Evolutionary conservation across 2,888 invertebrate genomes (phyloP), one percentile per base, ranked within the genome.

Genomic region (Drosophila anomalata): DNA sequence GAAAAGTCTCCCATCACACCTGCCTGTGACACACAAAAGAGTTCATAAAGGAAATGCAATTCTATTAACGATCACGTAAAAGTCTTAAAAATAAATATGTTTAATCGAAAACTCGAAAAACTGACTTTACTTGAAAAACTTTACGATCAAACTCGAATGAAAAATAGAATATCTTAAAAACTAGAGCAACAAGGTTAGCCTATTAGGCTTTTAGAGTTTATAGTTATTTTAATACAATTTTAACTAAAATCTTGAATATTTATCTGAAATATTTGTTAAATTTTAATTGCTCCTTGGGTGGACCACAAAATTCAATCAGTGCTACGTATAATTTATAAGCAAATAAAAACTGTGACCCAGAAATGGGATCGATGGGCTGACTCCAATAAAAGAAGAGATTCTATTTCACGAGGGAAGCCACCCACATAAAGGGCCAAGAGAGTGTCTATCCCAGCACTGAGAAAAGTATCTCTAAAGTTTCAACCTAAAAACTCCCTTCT

Each of bases 271-370:
- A 73, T 70, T 75, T 79, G 82, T 75, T 78, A 82, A 78, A 85
- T 85, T 85, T 86, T 83, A 82, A 82, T 86, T 80, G 86, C 75
- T 51, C 73, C 75, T 82, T 70, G 52, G 55, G 76, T 71, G 60
- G 75, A 71, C 83, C 67, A 73, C 78, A 72, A 83, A 83, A 78
- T 71, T 73, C 83, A 82, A 82, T 86, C 80, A 78, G 80, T 56
- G 83, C 78, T 56, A 73, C 82, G 83, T 80, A 86, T 83, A 82
- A 82, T 86, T 86, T 83, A 85, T 79, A 63, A 69, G 53, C 66
- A 67, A 59, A 62, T 62, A 70, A 44, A 61, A 54, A 29, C 33
- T 66, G 70, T 82, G 82, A 82, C 82, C 82, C 86, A 82, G 83
- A 82, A 82, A 36, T 60, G 74, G 24, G 58, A 60, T 52, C 62